Base-by-base conservation (phyloP, 1,140 invertebrate genomes). In the Berghia stephanieae region DNA sequence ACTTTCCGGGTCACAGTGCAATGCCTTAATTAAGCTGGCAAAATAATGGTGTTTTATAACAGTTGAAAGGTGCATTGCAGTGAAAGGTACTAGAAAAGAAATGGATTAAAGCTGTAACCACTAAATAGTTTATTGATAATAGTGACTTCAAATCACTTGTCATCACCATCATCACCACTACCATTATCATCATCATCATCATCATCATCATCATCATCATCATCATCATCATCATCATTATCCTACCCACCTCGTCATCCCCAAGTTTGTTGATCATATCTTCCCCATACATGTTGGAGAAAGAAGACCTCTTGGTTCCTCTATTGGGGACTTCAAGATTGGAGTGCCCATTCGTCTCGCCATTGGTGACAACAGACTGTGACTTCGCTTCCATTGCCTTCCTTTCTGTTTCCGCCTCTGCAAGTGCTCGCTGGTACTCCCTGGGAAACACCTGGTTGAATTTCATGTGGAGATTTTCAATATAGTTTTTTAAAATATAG, bases 391-490 rank as follows among this genome's bases (percentile, higher is more conserved):
- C 46, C 63, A 36, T 69, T 36, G 73, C 68, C 31, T 38, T 44
- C 44, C 71, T 68, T 60, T 70, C 74, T 71, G 71, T 52, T 42
- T 52, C 69, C 57, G 46, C 21, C 40, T 73, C 78, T 66, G 46
- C 4, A n/a, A 99, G 89, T 6, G 94, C 98, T 80, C 95, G 91
- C 85, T 98, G 96, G 90, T 98, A 99, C 85, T 99, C 98, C 83
- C 95, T 95, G 0, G 98, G 98, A 91, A 99, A 99, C 71, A 99
- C 93, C 90, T 92, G 77, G n/a, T n/a, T n/a, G n/a, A n/a, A n/a
- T n/a, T n/a, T n/a, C n/a, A n/a, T n/a, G n/a, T n/a, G n/a, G n/a
- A n/a, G n/a, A n/a, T n/a, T n/a, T n/a, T n/a, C n/a, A n/a, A n/a
- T n/a, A n/a, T n/a, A n/a, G n/a, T n/a, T n/a, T n/a, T n/a, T n/a